Evolutionary conservation across 1,140 invertebrate genomes (phyloP), one percentile per base, ranked within the genome.

Genomic region (Arctopsyche grandis): DNA sequence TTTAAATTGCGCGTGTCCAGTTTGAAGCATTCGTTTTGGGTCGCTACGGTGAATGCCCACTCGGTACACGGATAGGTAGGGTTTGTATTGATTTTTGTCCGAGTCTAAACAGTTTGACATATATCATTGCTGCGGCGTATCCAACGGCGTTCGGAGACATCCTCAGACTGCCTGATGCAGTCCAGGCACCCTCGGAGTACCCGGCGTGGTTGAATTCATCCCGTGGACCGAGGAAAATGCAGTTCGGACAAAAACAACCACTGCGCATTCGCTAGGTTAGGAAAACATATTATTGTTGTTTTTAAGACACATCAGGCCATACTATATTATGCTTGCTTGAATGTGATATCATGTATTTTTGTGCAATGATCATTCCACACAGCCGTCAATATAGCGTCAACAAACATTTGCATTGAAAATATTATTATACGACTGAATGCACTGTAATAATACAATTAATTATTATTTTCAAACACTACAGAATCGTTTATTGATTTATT

Each of bases 71-170:
- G 21, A 26, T 71, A 71, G 69, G 69, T 71, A 71, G 24, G 69
- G 69, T 71, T 69, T 66, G 69, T 71, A 71, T 71, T 71, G 69
- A 71, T 71, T 71, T 71, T 71, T 71, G 43, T 71, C 43, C 69
- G 14, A 26, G 22, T 26, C n/a, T 71, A 71, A 71, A 71, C 69
- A 44, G 69, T 71, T 71, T 71, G 69, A 71, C 69, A 71, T 71
- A 71, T 71, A 71, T 71, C 69, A 71, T 71, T 46, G 24, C 22
- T 12, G 26, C 44, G 21, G 66, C 12, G 66, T 26, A 21, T 56
- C 29, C 29, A 38, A 38, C 29, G 7, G 7, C 19, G 58, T 19
- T 24, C 58, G 3, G 63, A 19, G 21, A 24, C 63, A 66, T 66
- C 63, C 21, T 66, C 63, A 1, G 5, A 24, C 63, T 1, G 16